Conservation (phyloP, 2,797 vertebrate species). For the Rhinogobio ventralis region DNA sequence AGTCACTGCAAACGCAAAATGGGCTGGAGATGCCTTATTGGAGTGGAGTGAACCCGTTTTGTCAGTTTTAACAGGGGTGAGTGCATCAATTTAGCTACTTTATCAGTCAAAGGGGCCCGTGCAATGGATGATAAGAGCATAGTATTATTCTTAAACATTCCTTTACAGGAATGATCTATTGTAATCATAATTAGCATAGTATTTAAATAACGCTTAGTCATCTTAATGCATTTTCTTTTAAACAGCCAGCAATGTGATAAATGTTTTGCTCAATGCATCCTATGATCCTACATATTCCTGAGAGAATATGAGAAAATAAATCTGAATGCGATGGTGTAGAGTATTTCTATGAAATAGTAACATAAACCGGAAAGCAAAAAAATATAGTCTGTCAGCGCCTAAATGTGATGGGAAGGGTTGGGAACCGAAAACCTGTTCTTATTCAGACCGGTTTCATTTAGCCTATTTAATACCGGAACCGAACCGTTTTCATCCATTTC, state of each 20-base stretch:
- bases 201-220: neutral
- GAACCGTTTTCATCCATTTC: neutral
- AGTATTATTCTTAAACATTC: slow-evolving; percentile 22
- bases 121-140: neutral
- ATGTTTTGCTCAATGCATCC: neutral
- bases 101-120: slow-evolving; percentile 5
- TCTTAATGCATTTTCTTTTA: neutral
- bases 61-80: slow-evolving; percentile 45
- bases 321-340: neutral
- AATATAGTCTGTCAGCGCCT: neutral
- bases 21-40: slow-evolving; percentile 11
- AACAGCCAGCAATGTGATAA: neutral
- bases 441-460: neutral
- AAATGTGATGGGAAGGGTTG: slow-evolving; percentile 57
- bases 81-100: slow-evolving; percentile 15
- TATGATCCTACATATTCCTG: neutral
- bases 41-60: slow-evolving; percentile 36
- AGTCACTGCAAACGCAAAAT: slow-evolving; percentile 4
- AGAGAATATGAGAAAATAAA: slow-evolving; percentile 8
- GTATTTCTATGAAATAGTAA: slow-evolving; percentile 1
- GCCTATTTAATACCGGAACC: neutral
- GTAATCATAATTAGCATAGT: neutral
- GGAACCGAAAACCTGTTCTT: neutral
- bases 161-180: neutral
- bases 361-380: neutral